Evolutionary conservation across 2,888 invertebrate species (phyloP).

Genomic region (Macaria liturata): DNA sequence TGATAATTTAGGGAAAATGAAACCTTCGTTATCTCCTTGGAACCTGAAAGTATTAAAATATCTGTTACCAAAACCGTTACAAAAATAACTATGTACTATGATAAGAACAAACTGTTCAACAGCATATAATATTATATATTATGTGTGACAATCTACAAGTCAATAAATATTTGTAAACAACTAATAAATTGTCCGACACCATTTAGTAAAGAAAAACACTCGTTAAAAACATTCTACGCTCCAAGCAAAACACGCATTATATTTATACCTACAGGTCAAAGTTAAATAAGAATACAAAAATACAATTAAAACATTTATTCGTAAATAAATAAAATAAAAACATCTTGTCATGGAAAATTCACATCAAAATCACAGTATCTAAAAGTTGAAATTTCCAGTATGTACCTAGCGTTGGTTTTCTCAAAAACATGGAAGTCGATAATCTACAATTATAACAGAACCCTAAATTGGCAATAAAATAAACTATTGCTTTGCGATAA

Average conservation of each 20-base stretch:
- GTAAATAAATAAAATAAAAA: conserved; percentile 46
- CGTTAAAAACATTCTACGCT: too few species aligned
- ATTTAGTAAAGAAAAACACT: too few species aligned
- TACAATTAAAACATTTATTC: conserved; percentile 53
- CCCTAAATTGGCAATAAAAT: conserved; percentile 14
- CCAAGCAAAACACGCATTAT: too few species aligned
- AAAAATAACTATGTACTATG: too few species aligned
- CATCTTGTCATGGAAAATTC: conserved; percentile 58
- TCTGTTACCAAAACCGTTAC: conserved; percentile 5
- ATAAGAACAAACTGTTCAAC: too few species aligned
- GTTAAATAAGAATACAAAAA: conserved; percentile 27
- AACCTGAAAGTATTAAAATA: conserved; percentile 49
- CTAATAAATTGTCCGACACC: not conserved
- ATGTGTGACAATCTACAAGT: too few species aligned
- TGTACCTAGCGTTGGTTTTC: not conserved
- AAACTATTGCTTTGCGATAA: conserved; percentile 2
- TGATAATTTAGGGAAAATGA: conserved; percentile 15
- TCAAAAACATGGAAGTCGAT: not conserved
- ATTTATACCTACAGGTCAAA: too few species aligned
- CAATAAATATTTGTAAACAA: not conserved
- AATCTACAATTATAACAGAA: conserved; percentile 9
- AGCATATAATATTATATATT: too few species aligned
- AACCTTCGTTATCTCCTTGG: conserved; percentile 30
- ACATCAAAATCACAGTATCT: conserved; percentile 52
- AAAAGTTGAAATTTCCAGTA: conserved; percentile 24